Conservation (phyloP, 1,140 invertebrate species). For the Brachionus angularis region DNA sequence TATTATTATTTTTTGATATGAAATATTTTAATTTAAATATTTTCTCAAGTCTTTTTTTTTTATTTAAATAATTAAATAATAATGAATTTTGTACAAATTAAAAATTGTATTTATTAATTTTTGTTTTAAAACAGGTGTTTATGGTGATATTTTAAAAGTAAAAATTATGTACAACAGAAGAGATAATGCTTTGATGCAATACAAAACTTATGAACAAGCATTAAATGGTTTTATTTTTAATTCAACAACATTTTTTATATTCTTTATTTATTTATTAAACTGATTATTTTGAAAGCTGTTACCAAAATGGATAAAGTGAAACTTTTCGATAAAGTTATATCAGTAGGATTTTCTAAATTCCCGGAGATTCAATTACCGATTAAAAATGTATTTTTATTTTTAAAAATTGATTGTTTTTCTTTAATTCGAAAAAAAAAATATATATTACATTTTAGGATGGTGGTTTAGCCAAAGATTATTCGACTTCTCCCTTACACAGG, state of each 20-base stretch:
- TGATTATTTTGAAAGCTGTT: no score
- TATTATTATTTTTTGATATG: no score
- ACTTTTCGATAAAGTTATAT: slow-evolving; percentile 90
- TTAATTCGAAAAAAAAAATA: background rate
- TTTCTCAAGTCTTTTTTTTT: background rate
- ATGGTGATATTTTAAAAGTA: slow-evolving; percentile 97
- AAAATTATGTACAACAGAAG: slow-evolving; percentile 99
- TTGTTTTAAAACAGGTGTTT: slow-evolving; percentile 64
- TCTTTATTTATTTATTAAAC: no score
- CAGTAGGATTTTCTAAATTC: slow-evolving; percentile 95
- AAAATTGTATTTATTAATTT: background rate
- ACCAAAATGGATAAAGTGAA: slow-evolving; percentile 90
- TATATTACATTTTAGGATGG: slow-evolving; percentile 66
- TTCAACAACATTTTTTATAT: no score
- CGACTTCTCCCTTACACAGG: slow-evolving; percentile 87
- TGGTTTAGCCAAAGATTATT: slow-evolving; percentile 94
- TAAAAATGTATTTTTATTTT: no score
- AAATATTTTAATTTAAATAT: no score
- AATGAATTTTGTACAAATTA: background rate
- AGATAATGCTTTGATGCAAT: slow-evolving; percentile 96
- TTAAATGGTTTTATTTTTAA: no score
- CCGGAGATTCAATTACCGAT: slow-evolving; percentile 96
- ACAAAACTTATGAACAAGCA: slow-evolving; percentile 95
- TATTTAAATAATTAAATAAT: no score
- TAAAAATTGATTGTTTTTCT: background rate